Conservation (phyloP, 1,140 invertebrate species). For the Heliconius eleuchia region DNA sequence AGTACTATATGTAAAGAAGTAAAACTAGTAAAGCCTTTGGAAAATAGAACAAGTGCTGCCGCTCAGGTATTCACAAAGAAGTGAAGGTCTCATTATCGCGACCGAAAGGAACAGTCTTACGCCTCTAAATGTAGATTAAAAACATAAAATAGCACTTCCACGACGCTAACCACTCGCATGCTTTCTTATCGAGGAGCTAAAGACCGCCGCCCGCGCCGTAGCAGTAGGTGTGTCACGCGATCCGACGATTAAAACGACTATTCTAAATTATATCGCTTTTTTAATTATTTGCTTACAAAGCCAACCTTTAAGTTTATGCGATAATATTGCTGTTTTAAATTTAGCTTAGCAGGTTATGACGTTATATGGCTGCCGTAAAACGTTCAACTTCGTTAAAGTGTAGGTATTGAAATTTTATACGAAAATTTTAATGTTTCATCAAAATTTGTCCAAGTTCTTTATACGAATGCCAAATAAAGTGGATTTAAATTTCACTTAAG, state of each 20-base stretch:
- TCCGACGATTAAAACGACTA: conserved; percentile 58
- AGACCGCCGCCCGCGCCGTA: conserved; percentile 45
- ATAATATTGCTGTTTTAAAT: conserved; percentile 25
- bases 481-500: background rate
- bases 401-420: background rate
- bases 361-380: conserved; percentile 9
- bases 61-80: conserved; percentile 12
- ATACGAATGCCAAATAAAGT: background rate
- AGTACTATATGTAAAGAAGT: background rate
- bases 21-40: background rate
- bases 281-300: conserved; percentile 55
- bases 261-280: conserved; percentile 60
- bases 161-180: conserved; percentile 51
- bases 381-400: background rate
- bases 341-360: conserved; percentile 16
- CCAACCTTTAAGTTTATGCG: conserved; percentile 25
- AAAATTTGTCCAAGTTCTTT: background rate
- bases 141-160: conserved; percentile 64
- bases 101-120: conserved; percentile 44
- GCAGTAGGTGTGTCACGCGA: conserved; percentile 57
- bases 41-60: conserved; percentile 3
- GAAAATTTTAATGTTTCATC: background rate
- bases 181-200: conserved; percentile 64
- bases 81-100: conserved; percentile 17
- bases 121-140: conserved; percentile 67